These are phyloP conservation scores for Lasioglossum malachurum DNA, from an alignment of 2,888 invertebrate genomes.

Conservation along the genomic window DNA sequence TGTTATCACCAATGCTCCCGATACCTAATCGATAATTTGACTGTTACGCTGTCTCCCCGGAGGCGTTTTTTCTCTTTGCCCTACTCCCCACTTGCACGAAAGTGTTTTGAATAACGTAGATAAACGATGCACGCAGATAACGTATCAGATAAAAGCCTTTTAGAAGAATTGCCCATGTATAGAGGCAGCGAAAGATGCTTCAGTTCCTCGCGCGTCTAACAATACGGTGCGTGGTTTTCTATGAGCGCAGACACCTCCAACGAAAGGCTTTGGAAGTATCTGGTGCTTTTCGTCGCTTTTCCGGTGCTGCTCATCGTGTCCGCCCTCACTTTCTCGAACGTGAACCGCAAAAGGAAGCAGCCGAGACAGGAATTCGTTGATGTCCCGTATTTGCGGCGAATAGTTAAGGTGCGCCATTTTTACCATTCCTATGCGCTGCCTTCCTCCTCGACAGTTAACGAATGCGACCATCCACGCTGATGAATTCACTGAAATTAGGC, in stretches of 20 bases:
- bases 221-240: neutral
- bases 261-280: constrained; percentile 54
- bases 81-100: neutral
- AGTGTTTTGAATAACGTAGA: neutral
- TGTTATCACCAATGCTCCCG: constrained; percentile 6
- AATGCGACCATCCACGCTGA: neutral
- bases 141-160: constrained; percentile 18
- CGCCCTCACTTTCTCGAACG: constrained; percentile 31
- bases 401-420: constrained; percentile 75
- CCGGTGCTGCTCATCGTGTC: constrained; percentile 62
- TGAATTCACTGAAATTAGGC: neutral
- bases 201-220: neutral
- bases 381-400: constrained; percentile 69
- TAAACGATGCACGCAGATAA: neutral
- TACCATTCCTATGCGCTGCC: neutral
- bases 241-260: constrained; percentile 26
- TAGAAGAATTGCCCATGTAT: neutral
- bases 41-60: neutral
- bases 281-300: constrained; percentile 53
- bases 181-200: neutral
- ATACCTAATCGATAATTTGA: constrained; percentile 26
- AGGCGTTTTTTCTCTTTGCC: neutral
- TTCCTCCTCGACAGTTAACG: neutral
- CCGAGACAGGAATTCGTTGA: constrained; percentile 73
- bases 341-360: constrained; percentile 45